These are phyloP conservation scores for Brachionus rotundiformis DNA, from an alignment of 1,140 invertebrate species.

Conservation along the genomic window DNA sequence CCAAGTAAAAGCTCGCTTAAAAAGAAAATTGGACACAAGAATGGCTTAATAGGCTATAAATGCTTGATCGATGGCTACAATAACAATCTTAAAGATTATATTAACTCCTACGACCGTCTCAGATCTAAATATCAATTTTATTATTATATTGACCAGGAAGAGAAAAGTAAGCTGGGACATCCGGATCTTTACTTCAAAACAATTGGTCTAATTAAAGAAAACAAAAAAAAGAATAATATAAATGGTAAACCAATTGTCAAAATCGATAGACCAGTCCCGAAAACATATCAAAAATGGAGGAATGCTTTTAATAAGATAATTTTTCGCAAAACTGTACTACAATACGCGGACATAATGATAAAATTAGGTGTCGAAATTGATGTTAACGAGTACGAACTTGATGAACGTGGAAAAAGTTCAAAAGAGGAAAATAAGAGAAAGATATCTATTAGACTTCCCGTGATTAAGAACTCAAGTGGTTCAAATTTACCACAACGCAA, in stretches of 20 bases:
- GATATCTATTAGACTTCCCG: background rate
- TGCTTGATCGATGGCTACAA: constrained; percentile 45
- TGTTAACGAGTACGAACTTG: background rate
- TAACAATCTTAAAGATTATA: constrained; percentile 45
- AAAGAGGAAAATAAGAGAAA: constrained; percentile 4
- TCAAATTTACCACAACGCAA: background rate
- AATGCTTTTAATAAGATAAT: constrained; percentile 44
- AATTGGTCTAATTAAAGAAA: constrained; percentile 26
- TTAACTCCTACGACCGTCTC: background rate
- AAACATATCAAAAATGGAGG: constrained; percentile 23
- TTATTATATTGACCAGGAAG: constrained; percentile 31
- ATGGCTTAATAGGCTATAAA: constrained; percentile 31
- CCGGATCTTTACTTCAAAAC: constrained; percentile 48
- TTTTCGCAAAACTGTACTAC: background rate
- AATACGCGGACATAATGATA: background rate
- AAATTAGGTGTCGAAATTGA: constrained; percentile 36
- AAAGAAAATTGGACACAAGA: background rate
- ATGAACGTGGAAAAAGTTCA: background rate
- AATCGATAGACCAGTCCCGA: background rate
- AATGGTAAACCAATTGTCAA: background rate
- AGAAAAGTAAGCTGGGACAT: background rate
- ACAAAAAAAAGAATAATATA: background rate
- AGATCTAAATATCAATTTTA: constrained; percentile 38
- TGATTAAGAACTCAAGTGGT: background rate
- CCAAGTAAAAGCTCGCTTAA: constrained; percentile 5